These are phyloP conservation scores for Alligator sinensis DNA, from an alignment of 2,113 vertebrate species.

Conservation along the genomic window DNA sequence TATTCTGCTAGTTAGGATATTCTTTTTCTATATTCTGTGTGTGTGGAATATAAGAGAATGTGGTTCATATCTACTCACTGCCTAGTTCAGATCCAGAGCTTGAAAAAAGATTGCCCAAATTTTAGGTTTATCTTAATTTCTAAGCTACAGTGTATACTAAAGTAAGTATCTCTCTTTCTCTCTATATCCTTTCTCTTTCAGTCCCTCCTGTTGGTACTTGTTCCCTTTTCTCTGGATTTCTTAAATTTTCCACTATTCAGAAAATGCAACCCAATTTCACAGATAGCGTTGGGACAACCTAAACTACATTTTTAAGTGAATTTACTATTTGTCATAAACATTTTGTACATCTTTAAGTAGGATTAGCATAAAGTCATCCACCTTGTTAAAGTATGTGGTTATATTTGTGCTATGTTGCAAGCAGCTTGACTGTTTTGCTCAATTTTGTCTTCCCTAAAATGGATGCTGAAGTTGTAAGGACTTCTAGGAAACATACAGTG, in stretches of 20 bases:
- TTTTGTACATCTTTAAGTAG: not conserved
- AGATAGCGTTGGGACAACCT: not conserved
- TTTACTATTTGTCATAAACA: not conserved
- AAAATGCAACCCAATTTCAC: not conserved
- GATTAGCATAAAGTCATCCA: not conserved
- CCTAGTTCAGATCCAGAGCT: too few species aligned
- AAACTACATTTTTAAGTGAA: not conserved
- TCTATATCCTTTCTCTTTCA: not conserved
- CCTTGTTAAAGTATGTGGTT: not conserved
- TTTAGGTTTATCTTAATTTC: too few species aligned
- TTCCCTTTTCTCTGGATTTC: not conserved
- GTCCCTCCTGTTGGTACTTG: not conserved
- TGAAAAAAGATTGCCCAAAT: too few species aligned
- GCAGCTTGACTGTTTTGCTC: not conserved
- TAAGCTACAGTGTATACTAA: too few species aligned
- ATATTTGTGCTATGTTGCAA: not conserved
- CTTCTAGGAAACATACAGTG: slow-evolving; percentile 47
- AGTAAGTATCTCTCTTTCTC: not conserved
- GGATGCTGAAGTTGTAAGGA: slow-evolving; percentile 46
- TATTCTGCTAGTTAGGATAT: too few species aligned
- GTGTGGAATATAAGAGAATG: too few species aligned
- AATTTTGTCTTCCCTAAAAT: slow-evolving; percentile 6
- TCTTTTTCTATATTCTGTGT: too few species aligned
- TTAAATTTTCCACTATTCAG: not conserved
- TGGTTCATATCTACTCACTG: too few species aligned